Base-by-base conservation (phyloP, 2,113 vertebrate genomes). In the Ploceus nigricollis region DNA sequence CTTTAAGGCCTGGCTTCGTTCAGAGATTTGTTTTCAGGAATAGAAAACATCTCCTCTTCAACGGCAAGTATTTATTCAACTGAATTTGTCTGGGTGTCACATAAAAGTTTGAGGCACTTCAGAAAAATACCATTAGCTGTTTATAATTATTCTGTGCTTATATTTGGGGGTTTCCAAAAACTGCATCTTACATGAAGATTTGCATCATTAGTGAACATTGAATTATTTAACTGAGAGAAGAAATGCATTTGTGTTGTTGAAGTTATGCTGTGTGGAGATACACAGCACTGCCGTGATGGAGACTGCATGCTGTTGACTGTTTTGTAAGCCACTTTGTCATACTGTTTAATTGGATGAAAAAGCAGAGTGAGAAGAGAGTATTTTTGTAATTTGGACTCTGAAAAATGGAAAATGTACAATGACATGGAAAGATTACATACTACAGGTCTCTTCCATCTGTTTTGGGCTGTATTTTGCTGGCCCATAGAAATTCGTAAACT, bases 261-360 rank as follows among this genome's bases (percentile, higher is more conserved):
- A 66, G 22, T 53, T 58, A 18, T 23, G 23, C 24, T 70, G 24
- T 39, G 24, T 47, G 53, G n/a, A 21, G 20, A 47, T 23, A 40
- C 22, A 16, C 20, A 28, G 12, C 66, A n/a, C 30, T 60, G 60
- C 17, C 16, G 22, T 9, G 48, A 33, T 6, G 1, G 35, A 87
- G 35, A 20, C 33, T 19, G 27, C 0, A 0, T 39, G 39, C 63
- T 76, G 10, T 44, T 68, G 42, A 44, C 13, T 15, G 19, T 18
- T 92, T 44, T 81, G 39, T 53, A 94, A 77, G 33, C 13, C 10
- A 21, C 40, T 82, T 48, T 15, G 11, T 54, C 27, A 35, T 10
- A 15, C 8, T 50, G 18, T 82, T 85, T 48, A 69, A 33, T 19
- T 65, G 20, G 16, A 63, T 47, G 37, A 90, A 82, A 82, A 64